These are phyloP conservation scores for Threskiornis aethiopicus DNA, from an alignment of 2,797 vertebrate species.

Conservation along the genomic window DNA sequence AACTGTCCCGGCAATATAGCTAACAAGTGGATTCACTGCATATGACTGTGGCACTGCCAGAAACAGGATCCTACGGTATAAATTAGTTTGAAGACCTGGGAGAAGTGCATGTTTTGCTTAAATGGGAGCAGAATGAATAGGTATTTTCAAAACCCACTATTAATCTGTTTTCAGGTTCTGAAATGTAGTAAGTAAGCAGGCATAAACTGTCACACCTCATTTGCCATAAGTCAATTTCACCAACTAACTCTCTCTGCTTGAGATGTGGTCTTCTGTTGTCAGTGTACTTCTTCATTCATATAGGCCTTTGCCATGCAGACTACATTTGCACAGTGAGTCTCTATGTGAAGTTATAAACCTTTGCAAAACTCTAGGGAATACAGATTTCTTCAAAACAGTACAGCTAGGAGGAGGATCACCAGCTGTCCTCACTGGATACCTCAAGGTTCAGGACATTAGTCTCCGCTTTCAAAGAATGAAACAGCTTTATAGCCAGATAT, in stretches of 20 bases:
- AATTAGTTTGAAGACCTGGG: not conserved
- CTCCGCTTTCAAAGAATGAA: not conserved
- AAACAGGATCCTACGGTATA: not conserved
- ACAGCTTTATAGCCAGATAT: not conserved
- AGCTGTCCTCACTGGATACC: fast-evolving
- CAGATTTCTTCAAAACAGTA: not conserved
- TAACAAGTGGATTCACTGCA: not conserved
- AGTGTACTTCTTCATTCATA: not conserved
- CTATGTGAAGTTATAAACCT: not conserved
- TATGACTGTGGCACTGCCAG: not conserved
- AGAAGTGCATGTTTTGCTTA: not conserved
- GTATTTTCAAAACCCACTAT: not conserved
- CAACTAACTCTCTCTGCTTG: not conserved
- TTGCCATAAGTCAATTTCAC: not conserved
- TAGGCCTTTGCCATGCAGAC: not conserved
- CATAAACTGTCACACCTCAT: not conserved
- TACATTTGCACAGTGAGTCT: not conserved
- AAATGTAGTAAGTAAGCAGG: not conserved
- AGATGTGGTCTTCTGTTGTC: not conserved
- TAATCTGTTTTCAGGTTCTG: not conserved
- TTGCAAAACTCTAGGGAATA: not conserved
- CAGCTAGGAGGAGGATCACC: not conserved
- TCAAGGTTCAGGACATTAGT: not conserved
- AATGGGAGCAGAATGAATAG: not conserved
- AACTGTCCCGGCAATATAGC: not conserved